Conservation (phyloP, 1,140 invertebrate genomes). For the Pseudobourletiella spinata region DNA sequence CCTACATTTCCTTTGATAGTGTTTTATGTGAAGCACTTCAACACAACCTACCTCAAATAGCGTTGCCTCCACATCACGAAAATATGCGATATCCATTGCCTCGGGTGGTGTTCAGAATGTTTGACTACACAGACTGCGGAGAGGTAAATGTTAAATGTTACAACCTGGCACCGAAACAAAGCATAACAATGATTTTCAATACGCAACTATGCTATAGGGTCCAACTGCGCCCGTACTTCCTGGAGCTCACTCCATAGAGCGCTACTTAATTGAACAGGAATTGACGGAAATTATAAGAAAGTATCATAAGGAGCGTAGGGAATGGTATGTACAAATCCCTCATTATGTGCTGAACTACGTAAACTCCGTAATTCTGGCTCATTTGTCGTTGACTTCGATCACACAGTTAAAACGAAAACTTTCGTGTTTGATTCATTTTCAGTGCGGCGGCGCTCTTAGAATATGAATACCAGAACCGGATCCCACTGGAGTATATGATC, state of each 20-base stretch:
- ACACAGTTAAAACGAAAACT: too few relatives aligned
- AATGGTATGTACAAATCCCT: conserved; percentile 55
- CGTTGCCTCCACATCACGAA: conserved; percentile 84
- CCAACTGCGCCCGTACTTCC: conserved; percentile 66
- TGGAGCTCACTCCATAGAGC: conserved; percentile 91
- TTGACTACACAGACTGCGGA: conserved; percentile 98
- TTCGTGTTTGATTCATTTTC: too few relatives aligned
- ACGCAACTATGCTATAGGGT: too few relatives aligned
- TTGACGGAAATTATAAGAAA: conserved; percentile 86
- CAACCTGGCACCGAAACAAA: too few relatives aligned
- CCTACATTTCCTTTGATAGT: conserved; percentile 91
- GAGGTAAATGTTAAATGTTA: conserved; percentile 51
- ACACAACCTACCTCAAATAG: conserved; percentile 82
- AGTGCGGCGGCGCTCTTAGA: conserved; percentile 81
- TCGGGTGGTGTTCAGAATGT: conserved; percentile 84
- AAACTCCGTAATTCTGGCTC: not conserved
- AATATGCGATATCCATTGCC: conserved; percentile 81
- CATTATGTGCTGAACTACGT: not conserved
- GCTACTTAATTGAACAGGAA: conserved; percentile 97
- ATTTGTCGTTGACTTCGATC: not conserved
- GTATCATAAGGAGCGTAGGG: conserved; percentile 80
- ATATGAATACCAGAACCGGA: conserved; percentile 86
- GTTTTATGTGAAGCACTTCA: conserved; percentile 90
- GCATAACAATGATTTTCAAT: too few relatives aligned
- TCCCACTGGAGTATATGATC: conserved; percentile 96